Evolutionary conservation across 2,888 invertebrate species (phyloP).

Genomic region (Parnassius orleans): DNA sequence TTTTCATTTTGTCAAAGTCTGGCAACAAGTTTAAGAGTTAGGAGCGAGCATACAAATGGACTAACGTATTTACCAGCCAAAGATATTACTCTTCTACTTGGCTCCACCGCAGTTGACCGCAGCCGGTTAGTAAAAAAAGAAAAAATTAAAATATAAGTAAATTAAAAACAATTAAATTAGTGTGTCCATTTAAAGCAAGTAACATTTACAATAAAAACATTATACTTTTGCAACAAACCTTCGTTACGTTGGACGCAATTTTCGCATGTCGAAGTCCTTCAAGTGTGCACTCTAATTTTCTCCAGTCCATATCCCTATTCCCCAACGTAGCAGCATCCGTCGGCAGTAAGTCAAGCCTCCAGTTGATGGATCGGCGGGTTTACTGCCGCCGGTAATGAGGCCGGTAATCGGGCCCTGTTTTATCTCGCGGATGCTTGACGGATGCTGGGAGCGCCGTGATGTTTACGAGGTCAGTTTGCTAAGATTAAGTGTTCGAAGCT

Average conservation of each 20-base stretch:
- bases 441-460: constrained; percentile 30
- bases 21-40: too few species aligned
- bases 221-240: background rate
- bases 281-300: constrained; percentile 12
- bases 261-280: constrained; percentile 9
- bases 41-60: too few species aligned
- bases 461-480: constrained; percentile 23
- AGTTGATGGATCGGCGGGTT: constrained; percentile 54
- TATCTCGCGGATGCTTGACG: constrained; percentile 39
- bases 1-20: too few species aligned
- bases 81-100: too few species aligned
- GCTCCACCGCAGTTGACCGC: too few species aligned
- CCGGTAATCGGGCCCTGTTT: constrained; percentile 41
- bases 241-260: background rate
- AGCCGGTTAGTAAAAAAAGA: too few species aligned
- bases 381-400: constrained; percentile 52
- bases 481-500: constrained; percentile 20
- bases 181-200: too few species aligned
- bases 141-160: too few species aligned
- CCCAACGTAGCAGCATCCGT: constrained; percentile 16
- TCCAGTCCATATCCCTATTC: constrained; percentile 8
- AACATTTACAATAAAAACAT: too few species aligned
- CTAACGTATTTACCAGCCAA: too few species aligned
- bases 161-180: too few species aligned
- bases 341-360: constrained; percentile 38